Conservation (phyloP, 1,140 invertebrate genomes). For the Spodoptera litura region DNA sequence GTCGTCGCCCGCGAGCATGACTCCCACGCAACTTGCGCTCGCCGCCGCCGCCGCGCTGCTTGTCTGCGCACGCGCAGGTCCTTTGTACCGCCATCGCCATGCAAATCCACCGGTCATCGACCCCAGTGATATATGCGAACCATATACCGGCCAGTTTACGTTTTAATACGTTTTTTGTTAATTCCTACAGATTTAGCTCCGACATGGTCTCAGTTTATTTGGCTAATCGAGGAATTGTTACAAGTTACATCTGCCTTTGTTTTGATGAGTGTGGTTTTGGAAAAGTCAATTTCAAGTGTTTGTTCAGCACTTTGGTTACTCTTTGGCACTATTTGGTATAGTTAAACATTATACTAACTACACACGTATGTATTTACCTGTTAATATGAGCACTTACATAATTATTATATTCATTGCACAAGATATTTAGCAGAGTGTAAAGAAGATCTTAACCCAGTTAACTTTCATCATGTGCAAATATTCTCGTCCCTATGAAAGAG, state of each 20-base stretch:
- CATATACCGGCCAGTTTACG: conserved; percentile 50
- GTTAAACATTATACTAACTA: neutral
- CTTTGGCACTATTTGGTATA: neutral
- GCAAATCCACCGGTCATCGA: conserved; percentile 72
- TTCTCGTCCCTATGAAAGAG: conserved; percentile 49
- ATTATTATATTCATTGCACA: neutral
- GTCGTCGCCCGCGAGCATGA: conserved; percentile 50
- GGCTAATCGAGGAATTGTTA: neutral
- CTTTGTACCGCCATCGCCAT: conserved; percentile 55
- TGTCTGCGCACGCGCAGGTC: conserved; percentile 62
- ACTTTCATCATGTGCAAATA: conserved; percentile 17
- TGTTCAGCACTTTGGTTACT: neutral
- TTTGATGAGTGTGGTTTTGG: conserved; percentile 1
- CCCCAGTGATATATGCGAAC: conserved; percentile 71
- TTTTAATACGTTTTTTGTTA: conserved; percentile 53
- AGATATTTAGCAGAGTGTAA: neutral
- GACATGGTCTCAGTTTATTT: conserved; percentile 16
- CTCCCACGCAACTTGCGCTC: conserved; percentile 58
- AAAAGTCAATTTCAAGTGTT: neutral
- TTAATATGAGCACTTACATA: no score
- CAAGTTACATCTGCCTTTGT: neutral
- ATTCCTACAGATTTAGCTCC: conserved; percentile 6
- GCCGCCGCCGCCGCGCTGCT: conserved; percentile 49
- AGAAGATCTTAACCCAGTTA: neutral
- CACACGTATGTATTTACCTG: neutral